A percentile compares a stretch with the other conserved stretches of the same genome.
Evolutionary conservation across 2,113 vertebrate species (phyloP).

Genomic region (Tiliqua scincoides): DNA sequence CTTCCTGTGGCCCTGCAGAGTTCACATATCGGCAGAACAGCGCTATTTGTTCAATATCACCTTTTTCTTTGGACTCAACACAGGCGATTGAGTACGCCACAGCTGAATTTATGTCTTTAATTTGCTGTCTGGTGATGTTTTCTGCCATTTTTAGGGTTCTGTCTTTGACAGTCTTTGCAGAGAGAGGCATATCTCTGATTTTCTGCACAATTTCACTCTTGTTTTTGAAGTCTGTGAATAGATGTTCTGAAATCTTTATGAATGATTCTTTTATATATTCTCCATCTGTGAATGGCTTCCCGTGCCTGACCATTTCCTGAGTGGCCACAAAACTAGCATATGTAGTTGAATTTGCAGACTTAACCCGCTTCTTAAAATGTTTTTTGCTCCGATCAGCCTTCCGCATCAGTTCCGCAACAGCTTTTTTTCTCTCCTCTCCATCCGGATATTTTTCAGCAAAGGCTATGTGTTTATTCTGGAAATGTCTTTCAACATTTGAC

Average conservation of each 20-base stretch:
- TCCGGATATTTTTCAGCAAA: slow-evolving; percentile 20
- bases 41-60: slow-evolving; percentile 49
- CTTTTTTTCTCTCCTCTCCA: slow-evolving; percentile 35
- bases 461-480: slow-evolving; percentile 39
- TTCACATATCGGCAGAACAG: slow-evolving; percentile 39
- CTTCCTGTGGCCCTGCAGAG: slow-evolving; percentile 36
- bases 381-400: background rate
- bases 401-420: background rate
- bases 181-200: too few species aligned
- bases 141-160: background rate
- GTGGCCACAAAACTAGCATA: slow-evolving; percentile 35
- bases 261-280: too few species aligned
- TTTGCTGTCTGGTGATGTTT: background rate
- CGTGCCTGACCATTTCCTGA: slow-evolving; percentile 26
- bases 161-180: too few species aligned
- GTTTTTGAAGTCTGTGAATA: too few species aligned
- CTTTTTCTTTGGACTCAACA: too few species aligned
- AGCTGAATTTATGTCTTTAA: too few species aligned
- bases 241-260: too few species aligned
- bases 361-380: background rate
- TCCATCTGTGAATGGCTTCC: slow-evolving; percentile 15
- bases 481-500: slow-evolving; percentile 33
- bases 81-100: too few species aligned
- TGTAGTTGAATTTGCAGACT: slow-evolving; percentile 28
- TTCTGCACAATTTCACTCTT: too few species aligned